phyloP scores from a whole-genome alignment of 2,797 vertebrate genomes.

The Psittacula echo region DNA sequence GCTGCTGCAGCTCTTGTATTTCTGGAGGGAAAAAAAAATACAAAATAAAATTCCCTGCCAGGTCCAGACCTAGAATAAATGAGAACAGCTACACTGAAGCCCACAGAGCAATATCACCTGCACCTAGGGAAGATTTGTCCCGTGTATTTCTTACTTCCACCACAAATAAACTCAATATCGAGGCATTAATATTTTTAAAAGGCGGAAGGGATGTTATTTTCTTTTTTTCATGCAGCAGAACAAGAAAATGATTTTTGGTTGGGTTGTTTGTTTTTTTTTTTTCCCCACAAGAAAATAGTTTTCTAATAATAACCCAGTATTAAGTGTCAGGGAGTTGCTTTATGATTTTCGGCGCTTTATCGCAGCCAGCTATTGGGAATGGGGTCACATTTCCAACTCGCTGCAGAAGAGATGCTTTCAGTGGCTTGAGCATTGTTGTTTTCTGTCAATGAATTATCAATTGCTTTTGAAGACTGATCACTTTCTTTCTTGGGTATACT shows the following conservation, averaged over 20 bases:
- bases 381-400: conserved; percentile 22
- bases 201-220: conserved; percentile 31
- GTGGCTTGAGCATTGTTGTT: conserved; percentile 44
- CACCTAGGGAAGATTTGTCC: conserved; percentile 38
- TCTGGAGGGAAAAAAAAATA: neutral
- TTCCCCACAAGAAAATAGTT: conserved; percentile 14
- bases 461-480: conserved; percentile 51
- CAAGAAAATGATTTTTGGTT: neutral
- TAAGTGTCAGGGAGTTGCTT: conserved; percentile 61
- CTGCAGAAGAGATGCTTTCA: conserved; percentile 41
- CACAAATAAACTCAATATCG: conserved; percentile 37
- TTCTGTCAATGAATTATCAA: conserved; percentile 53
- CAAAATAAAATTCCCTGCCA: neutral
- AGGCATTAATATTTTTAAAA: conserved; percentile 61
- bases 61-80: conserved; percentile 39
- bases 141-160: neutral
- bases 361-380: conserved; percentile 20
- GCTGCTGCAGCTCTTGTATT: conserved; percentile 75
- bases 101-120: conserved; percentile 34
- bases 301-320: conserved; percentile 53
- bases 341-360: conserved; percentile 38
- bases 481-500: neutral
- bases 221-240: conserved; percentile 19
- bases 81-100: conserved; percentile 7
- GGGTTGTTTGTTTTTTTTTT: neutral